Evolutionary conservation across 2,888 invertebrate species (phyloP).

Genomic region (Pristionchus mayeri): DNA sequence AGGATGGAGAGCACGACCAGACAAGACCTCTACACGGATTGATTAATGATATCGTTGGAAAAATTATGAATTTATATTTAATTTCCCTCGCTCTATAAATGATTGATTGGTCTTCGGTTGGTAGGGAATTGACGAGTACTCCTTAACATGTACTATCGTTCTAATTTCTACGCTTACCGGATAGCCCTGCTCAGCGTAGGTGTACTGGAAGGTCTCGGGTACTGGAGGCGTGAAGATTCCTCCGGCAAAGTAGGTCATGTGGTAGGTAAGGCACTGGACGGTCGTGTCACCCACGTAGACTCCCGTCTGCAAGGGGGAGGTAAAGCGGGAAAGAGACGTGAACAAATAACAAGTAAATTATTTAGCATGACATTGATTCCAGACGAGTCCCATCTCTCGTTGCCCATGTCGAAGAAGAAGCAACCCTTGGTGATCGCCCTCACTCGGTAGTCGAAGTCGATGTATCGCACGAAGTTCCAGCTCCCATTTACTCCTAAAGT

Average conservation of each 20-base stretch:
- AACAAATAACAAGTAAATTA: too few relatives aligned
- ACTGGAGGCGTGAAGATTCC: slow-evolving; percentile 62
- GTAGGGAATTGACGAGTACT: too few relatives aligned
- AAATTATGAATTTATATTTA: too few relatives aligned
- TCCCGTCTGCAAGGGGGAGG: slow-evolving; percentile 33
- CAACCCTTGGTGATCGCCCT: slow-evolving; percentile 64
- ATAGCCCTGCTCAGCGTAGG: slow-evolving; percentile 55
- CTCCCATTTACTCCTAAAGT: slow-evolving; percentile 40
- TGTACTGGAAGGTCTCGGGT: slow-evolving; percentile 58
- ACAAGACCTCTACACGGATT: slow-evolving; percentile 11
- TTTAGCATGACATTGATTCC: slow-evolving; percentile 56
- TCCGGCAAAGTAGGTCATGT: slow-evolving; percentile 39
- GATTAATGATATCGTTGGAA: too few relatives aligned
- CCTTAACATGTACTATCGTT: neutral
- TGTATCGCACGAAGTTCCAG: slow-evolving; percentile 46
- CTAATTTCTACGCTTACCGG: slow-evolving; percentile 43
- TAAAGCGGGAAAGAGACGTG: neutral
- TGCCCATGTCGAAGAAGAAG: slow-evolving; percentile 54
- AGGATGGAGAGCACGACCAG: slow-evolving; percentile 41
- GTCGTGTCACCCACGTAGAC: slow-evolving; percentile 15
- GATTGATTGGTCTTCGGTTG: too few relatives aligned
- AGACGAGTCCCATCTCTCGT: slow-evolving; percentile 58
- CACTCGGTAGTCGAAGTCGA: slow-evolving; percentile 57
- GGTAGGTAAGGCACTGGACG: slow-evolving; percentile 14
- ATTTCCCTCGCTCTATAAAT: too few relatives aligned